These are phyloP conservation scores for Sinocyclocheilus anophthalmus DNA, from an alignment of 2,113 vertebrate species.

Conservation along the genomic window DNA sequence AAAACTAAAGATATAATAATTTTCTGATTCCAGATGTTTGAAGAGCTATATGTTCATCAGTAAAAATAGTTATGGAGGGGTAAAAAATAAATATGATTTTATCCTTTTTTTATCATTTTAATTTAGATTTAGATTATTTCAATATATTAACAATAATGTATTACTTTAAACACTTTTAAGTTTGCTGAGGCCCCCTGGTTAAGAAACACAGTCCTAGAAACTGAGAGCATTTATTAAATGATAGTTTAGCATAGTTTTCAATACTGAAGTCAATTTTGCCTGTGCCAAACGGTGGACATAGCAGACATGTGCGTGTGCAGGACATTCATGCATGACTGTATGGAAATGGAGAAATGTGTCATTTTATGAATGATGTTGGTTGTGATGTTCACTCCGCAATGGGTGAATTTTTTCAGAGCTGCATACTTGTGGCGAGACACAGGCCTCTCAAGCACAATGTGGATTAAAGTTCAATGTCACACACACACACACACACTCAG, in stretches of 20 bases:
- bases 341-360: slow-evolving; percentile 70
- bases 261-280: background rate
- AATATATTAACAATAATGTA: too few species aligned
- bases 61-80: too few species aligned
- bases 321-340: slow-evolving; percentile 70
- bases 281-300: slow-evolving; percentile 10
- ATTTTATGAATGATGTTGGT: slow-evolving; percentile 32
- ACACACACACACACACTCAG: slow-evolving; percentile 14
- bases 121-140: too few species aligned
- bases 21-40: too few species aligned
- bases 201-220: background rate
- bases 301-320: slow-evolving; percentile 64
- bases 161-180: background rate
- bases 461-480: slow-evolving; percentile 39
- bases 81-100: too few species aligned
- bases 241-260: background rate
- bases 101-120: too few species aligned
- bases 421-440: slow-evolving; percentile 76
- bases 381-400: slow-evolving; percentile 50
- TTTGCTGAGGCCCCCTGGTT: background rate
- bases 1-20: too few species aligned
- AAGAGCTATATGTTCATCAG: too few species aligned
- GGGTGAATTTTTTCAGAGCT: slow-evolving; percentile 72
- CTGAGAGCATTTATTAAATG: background rate
- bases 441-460: slow-evolving; percentile 73